Conservation (phyloP, 2,888 invertebrate species). For the Icerya purchasi region DNA sequence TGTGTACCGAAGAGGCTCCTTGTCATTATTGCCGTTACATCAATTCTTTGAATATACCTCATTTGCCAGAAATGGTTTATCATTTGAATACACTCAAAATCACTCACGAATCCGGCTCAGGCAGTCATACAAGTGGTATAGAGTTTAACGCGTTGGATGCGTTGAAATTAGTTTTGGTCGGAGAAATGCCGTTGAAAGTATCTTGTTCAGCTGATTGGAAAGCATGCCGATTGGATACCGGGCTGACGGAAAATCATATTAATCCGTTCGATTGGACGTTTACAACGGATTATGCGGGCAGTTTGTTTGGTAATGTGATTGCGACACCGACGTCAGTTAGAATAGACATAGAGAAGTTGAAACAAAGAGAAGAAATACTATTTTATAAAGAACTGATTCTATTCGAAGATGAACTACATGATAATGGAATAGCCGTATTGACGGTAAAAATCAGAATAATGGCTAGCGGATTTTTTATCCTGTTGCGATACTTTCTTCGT, state of each 20-base stretch:
- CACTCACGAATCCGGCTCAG: conserved; percentile 37
- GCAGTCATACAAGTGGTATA: conserved; percentile 31
- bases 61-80: conserved; percentile 97
- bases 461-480: conserved; percentile 77
- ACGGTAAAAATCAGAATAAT: conserved; percentile 92
- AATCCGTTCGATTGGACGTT: conserved; percentile 97
- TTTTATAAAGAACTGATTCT: conserved; percentile 84
- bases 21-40: conserved; percentile 37
- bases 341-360: conserved; percentile 72
- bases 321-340: conserved; percentile 43
- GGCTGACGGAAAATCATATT: conserved; percentile 42
- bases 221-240: conserved; percentile 52
- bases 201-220: conserved; percentile 82
- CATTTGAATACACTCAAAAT: conserved; percentile 65
- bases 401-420: conserved; percentile 96
- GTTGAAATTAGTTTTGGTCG: conserved; percentile 52
- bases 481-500: conserved; percentile 75
- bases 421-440: conserved; percentile 80
- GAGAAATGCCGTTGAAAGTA: conserved; percentile 54
- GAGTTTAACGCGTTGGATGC: conserved; percentile 83
- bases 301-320: conserved; percentile 36
- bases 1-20: neutral
- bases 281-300: conserved; percentile 76
- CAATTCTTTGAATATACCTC: conserved; percentile 54
- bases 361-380: conserved; percentile 69